Conservation (phyloP, 2,113 vertebrate species). For the Lucifuga dentata region DNA sequence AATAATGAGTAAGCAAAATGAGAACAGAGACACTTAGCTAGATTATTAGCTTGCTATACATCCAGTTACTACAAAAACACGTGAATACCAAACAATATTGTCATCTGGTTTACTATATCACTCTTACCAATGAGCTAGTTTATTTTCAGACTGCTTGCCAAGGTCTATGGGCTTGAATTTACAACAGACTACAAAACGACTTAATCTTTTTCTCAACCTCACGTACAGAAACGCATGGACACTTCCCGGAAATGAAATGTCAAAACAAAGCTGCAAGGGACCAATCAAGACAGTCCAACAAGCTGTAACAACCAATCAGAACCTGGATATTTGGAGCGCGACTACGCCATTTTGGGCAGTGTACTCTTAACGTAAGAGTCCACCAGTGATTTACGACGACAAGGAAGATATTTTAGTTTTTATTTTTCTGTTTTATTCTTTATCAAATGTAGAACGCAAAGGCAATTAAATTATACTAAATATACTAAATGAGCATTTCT, state of each 20-base stretch:
- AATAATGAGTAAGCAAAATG: background rate
- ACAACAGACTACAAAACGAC: constrained; percentile 14
- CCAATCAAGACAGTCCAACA: constrained; percentile 58
- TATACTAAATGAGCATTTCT: background rate
- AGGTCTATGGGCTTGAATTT: background rate
- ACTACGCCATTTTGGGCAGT: constrained; percentile 70
- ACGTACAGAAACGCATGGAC: constrained; percentile 11
- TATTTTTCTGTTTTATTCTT: background rate
- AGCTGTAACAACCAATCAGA: constrained; percentile 53
- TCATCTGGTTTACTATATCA: too few relatives aligned
- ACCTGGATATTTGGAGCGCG: constrained; percentile 30
- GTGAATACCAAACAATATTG: too few relatives aligned
- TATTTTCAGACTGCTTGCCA: too few relatives aligned
- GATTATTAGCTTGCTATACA: too few relatives aligned
- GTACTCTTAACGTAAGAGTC: constrained; percentile 14
- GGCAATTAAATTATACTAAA: too few relatives aligned
- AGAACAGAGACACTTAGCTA: background rate
- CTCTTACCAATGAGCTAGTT: too few relatives aligned
- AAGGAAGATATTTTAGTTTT: background rate
- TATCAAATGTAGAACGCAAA: background rate
- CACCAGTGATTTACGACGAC: background rate
- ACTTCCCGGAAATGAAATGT: constrained; percentile 25
- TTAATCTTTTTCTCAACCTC: constrained; percentile 22
- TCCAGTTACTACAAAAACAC: too few relatives aligned
- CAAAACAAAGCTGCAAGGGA: background rate